Evolutionary conservation across 2,888 invertebrate species (phyloP).

Genomic region (Erebia palarica): DNA sequence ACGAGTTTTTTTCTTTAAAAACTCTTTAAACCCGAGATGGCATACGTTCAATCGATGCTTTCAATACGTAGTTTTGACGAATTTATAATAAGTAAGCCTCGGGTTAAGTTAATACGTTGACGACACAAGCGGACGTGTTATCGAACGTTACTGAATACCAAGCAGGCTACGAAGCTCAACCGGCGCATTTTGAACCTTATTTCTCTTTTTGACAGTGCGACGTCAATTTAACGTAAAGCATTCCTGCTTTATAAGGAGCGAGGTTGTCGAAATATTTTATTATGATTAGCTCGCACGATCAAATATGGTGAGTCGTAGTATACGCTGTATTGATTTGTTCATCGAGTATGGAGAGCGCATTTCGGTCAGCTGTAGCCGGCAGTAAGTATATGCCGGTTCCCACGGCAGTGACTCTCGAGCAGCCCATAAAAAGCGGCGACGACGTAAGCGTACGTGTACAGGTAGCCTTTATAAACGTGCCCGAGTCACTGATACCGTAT

Average conservation of each 20-base stretch:
- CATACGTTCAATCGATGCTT: constrained; percentile 50
- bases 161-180: constrained; percentile 50
- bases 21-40: constrained; percentile 18
- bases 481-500: constrained; percentile 60
- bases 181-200: constrained; percentile 57
- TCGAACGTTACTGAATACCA: constrained; percentile 62
- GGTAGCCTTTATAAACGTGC: constrained; percentile 74
- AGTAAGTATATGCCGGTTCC: constrained; percentile 80
- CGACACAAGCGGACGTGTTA: constrained; percentile 68
- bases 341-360: constrained; percentile 80
- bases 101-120: constrained; percentile 60
- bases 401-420: constrained; percentile 77
- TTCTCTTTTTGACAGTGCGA: constrained; percentile 17
- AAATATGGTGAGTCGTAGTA: constrained; percentile 67
- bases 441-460: constrained; percentile 76
- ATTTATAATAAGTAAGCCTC: constrained; percentile 51
- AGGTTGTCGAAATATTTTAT: constrained; percentile 59
- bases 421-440: constrained; percentile 75
- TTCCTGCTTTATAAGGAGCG: constrained; percentile 53
- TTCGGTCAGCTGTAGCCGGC: constrained; percentile 79
- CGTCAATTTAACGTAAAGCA: constrained; percentile 46
- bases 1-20: constrained; percentile 38
- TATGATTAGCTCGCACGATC: constrained; percentile 63
- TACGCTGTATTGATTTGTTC: constrained; percentile 77
- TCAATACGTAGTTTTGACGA: constrained; percentile 69